These are phyloP conservation scores for Drosophila mercatorum DNA, from an alignment of 2,888 invertebrate genomes.

Conservation along the genomic window DNA sequence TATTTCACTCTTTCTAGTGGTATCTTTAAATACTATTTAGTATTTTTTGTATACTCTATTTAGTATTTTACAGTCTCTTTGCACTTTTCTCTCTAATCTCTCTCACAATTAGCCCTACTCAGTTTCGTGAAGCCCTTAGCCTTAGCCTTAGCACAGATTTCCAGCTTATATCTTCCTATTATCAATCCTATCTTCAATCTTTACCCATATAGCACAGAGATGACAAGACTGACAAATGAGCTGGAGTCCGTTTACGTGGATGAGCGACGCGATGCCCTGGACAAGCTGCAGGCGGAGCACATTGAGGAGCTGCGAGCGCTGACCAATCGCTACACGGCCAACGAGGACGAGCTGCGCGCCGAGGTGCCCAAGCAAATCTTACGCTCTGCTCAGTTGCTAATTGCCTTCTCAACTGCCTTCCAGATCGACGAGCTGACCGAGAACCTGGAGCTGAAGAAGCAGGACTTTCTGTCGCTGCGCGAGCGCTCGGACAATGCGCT, in stretches of 20 bases:
- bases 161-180: too few relatives aligned
- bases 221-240: slow-evolving; percentile 87
- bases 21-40: too few relatives aligned
- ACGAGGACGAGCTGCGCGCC: slow-evolving; percentile 86
- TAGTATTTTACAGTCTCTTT: too few relatives aligned
- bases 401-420: accelerated
- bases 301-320: slow-evolving; percentile 86
- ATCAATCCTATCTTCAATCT: neutral
- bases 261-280: slow-evolving; percentile 87
- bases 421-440: slow-evolving; percentile 89
- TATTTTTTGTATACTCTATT: too few relatives aligned
- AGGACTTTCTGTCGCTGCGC: slow-evolving; percentile 79
- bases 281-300: slow-evolving; percentile 86
- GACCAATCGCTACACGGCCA: slow-evolving; percentile 86
- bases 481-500: slow-evolving; percentile 87
- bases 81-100: too few relatives aligned
- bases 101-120: too few relatives aligned
- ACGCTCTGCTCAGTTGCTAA: accelerated
- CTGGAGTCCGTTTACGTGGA: slow-evolving; percentile 87
- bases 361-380: slow-evolving; percentile 84
- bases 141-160: too few relatives aligned
- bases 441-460: slow-evolving; percentile 85
- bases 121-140: too few relatives aligned
- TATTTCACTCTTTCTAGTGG: too few relatives aligned
- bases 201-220: slow-evolving; percentile 85